Conservation (phyloP, 2,113 vertebrate species). For the Entomyzon cyanotis region DNA sequence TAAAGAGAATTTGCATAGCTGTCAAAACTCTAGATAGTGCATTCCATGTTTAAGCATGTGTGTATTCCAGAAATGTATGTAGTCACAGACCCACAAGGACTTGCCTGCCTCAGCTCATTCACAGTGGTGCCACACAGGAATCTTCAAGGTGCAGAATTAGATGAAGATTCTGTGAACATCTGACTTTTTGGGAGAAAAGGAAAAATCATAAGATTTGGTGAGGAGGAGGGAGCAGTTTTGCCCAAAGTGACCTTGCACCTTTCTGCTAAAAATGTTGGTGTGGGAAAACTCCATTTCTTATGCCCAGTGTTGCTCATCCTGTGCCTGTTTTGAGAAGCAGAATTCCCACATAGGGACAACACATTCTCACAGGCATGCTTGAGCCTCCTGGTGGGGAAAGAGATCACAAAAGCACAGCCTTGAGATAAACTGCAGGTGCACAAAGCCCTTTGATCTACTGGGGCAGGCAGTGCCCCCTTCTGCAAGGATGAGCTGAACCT, state of each 20-base stretch:
- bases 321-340: not conserved
- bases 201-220: not conserved
- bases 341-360: not conserved
- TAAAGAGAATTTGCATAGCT: not conserved
- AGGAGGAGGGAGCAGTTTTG: not conserved
- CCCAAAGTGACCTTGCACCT: not conserved
- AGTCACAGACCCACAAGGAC: not conserved
- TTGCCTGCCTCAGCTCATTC: not conserved
- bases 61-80: not conserved
- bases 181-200: not conserved
- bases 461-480: not conserved
- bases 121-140: not conserved
- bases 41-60: not conserved
- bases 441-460: accelerated
- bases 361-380: not conserved
- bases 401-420: not conserved
- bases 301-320: not conserved
- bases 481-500: not conserved
- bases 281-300: not conserved
- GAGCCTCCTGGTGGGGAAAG: not conserved
- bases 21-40: not conserved
- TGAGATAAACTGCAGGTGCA: not conserved
- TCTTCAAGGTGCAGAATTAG: not conserved
- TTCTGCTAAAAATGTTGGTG: not conserved
- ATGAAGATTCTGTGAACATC: not conserved